Conservation (phyloP, 2,888 invertebrate genomes). For the Salpingus planirostris region DNA sequence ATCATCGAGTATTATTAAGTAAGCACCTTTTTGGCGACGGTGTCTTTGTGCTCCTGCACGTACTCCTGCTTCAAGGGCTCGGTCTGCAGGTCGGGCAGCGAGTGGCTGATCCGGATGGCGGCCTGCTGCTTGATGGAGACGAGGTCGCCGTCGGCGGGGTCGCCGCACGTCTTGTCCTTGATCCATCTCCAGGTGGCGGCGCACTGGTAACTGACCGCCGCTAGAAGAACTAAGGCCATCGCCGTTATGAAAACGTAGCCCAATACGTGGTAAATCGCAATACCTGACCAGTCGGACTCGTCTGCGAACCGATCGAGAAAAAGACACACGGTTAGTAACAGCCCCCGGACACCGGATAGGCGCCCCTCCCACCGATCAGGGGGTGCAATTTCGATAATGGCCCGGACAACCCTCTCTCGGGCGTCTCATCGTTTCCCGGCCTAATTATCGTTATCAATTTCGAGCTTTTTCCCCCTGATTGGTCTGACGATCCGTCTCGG, state of each 20-base stretch:
- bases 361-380: no score
- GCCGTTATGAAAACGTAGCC: constrained; percentile 43
- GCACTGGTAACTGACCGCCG: constrained; percentile 64
- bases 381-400: no score
- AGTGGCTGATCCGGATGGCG: constrained; percentile 66
- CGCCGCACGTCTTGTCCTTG: constrained; percentile 46
- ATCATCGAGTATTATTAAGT: no score
- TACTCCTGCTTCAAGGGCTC: constrained; percentile 61
- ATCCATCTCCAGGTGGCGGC: constrained; percentile 67
- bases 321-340: no score
- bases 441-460: no score
- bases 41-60: constrained; percentile 63
- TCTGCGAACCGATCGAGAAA: no score
- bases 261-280: constrained; percentile 45
- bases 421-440: no score
- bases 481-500: no score
- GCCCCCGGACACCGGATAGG: no score
- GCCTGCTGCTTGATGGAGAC: constrained; percentile 53
- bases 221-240: constrained; percentile 58
- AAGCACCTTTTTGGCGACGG: constrained; percentile 56
- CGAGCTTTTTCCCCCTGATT: no score
- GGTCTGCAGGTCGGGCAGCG: constrained; percentile 63
- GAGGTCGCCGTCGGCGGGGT: constrained; percentile 28
- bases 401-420: no score
- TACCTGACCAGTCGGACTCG: constrained; percentile 41